Evolutionary conservation across 2,797 vertebrate genomes (phyloP), one percentile per base, ranked within the genome.

Genomic region (Botia almorhae): DNA sequence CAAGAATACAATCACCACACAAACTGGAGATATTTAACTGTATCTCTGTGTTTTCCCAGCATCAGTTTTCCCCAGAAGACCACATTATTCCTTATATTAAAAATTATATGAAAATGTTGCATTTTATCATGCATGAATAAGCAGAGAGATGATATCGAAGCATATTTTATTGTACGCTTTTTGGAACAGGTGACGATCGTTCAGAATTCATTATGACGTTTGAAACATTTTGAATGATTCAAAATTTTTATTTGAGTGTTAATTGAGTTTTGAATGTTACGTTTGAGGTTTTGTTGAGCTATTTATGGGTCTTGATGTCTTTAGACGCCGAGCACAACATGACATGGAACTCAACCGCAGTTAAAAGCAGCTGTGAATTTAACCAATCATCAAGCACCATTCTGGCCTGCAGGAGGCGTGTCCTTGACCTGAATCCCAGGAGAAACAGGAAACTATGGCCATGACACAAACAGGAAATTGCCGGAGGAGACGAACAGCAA

Each of bases 401-500:
- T 82, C 80, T 83, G 85, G 83, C 85, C 88, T 36, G 85, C 26
- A 69, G 69, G 81, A 87, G 88, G 87, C 78, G 82, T 89, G 87
- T 79, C 89, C 87, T 80, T 81, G 88, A 86, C 88, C 84, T 55
- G 50, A 82, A 70, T 84, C 7, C 78, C 83, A 89, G 88, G 84
- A 89, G 91, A 90, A 91, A 89, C 91, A 87, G 92, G 94, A 94
- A 94, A 90, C 29, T 76, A 70, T n/a, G 69, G 83, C 83, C 84
- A 89, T 86, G 91, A 92, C 90, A 92, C 86, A 94, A 95, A 95
- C 94, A 95, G 94, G 94, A 95, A 93, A 91, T 90, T 88, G 91
- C 92, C 87, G 90, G 81, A 85, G 91, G 89, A 90, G 90, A 85
- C 74, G 86, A 91, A 91, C 89, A 91, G 93, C 85, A 87, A 91